Conservation (phyloP, 1,140 invertebrate species). For the Aphelinus atriplicis region DNA sequence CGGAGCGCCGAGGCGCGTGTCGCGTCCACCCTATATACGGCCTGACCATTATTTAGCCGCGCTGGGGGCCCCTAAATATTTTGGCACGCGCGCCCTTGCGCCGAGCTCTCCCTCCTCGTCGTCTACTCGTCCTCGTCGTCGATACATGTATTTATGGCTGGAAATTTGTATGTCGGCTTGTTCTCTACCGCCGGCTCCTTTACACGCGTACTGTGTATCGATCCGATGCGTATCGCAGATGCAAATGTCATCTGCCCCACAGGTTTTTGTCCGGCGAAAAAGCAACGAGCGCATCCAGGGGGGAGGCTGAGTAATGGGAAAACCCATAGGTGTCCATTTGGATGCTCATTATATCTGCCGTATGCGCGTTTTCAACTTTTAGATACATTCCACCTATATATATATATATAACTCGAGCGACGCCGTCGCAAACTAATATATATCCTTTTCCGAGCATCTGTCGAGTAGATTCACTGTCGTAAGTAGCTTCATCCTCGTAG, state of each 20-base stretch:
- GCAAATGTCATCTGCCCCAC: slow-evolving; percentile 37
- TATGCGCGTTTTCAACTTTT: too few relatives aligned
- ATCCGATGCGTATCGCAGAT: slow-evolving; percentile 40
- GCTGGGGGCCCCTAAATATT: slow-evolving; percentile 46
- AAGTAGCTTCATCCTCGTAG: too few relatives aligned
- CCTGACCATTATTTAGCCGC: slow-evolving; percentile 21
- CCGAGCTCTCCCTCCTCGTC: not conserved
- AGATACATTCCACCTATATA: not conserved
- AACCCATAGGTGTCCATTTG: too few relatives aligned
- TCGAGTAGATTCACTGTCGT: too few relatives aligned
- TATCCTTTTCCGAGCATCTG: too few relatives aligned
- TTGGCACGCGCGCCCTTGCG: slow-evolving; percentile 45
- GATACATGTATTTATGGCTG: slow-evolving; percentile 36
- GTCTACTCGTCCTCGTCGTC: not conserved
- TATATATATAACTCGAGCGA: not conserved
- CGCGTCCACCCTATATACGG: not conserved
- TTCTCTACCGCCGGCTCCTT: not conserved
- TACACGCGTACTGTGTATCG: slow-evolving; percentile 42
- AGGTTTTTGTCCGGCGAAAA: too few relatives aligned
- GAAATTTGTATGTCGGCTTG: slow-evolving; percentile 27
- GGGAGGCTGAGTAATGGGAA: not conserved
- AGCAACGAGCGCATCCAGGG: not conserved
- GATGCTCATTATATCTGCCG: too few relatives aligned
- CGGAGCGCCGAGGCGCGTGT: slow-evolving; percentile 15
- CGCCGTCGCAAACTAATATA: too few relatives aligned